Evolutionary conservation across 1,140 invertebrate genomes (phyloP), one percentile per base, ranked within the genome.

Genomic region (Maconellicoccus hirsutus): DNA sequence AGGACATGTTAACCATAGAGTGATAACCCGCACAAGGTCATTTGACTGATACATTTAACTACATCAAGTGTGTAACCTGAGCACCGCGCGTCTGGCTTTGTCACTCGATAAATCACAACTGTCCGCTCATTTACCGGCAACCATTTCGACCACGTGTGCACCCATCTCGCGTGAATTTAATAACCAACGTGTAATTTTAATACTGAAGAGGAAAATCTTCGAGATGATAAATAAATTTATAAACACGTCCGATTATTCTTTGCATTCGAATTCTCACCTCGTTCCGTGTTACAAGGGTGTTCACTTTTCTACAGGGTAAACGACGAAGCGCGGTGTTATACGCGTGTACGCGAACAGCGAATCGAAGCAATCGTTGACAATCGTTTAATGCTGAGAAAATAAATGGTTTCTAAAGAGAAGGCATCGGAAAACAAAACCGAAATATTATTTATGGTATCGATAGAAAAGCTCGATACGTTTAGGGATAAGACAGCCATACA

Each of bases 381-480:
- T 52, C 42, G 42, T 19, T 52, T 52, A 52, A 52, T 52, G 42
- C 42, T 52, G 6, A 52, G 42, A 19, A 66, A 66, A 66, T 66
- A 66, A 26, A 66, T 66, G 61, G 25, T 66, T 26, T 10, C 61
- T 12, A 3, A 66, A 66, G 61, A 23, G 22, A 26, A 26, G 21
- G 19, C 19, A 66, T 66, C 61, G 42, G 6, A 52, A 52, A 52
- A 52, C 42, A 52, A 52, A 52, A 52, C 42, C 42, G 61, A 66
- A 66, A 66, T 66, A 66, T 66, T 66, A 66, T 66, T 66, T 66
- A 66, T 66, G 61, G 25, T 66, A 25, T 66, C 61, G 61, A 66
- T 66, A 22, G 61, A 16, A 66, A 66, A 66, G 10, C 61, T 66
- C 61, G 61, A 66, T 25, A 23, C 61, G 25, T 66, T 66, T 25